phyloP scores from a whole-genome alignment of 2,888 invertebrate species.

The Sussaba pulchella region DNA sequence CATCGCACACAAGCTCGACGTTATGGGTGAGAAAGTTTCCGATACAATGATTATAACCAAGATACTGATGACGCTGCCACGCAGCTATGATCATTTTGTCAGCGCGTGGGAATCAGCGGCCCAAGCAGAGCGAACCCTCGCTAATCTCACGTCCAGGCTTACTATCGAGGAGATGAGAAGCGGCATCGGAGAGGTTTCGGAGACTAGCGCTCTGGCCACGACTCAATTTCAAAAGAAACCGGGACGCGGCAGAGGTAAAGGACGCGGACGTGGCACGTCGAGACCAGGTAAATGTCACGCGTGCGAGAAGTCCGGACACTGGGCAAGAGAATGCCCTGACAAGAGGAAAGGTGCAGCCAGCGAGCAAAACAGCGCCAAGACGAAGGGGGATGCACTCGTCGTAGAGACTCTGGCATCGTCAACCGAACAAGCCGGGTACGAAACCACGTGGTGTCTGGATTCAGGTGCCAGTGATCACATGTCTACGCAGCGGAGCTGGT shows the following conservation, averaged over 20 bases:
- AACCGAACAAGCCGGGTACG: background rate
- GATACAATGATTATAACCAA: constrained; percentile 33
- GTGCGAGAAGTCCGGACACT: constrained; percentile 63
- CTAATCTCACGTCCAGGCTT: constrained; percentile 31
- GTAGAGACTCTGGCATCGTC: constrained; percentile 44
- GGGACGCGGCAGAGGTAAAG: constrained; percentile 14
- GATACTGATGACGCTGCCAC: constrained; percentile 67
- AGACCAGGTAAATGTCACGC: constrained; percentile 49
- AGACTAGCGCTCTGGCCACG: constrained; percentile 15
- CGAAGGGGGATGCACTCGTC: constrained; percentile 58
- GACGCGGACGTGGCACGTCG: background rate
- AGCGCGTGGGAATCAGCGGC: constrained; percentile 62
- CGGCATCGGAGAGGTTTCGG: background rate
- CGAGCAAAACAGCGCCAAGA: constrained; percentile 25
- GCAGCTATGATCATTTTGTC: constrained; percentile 67
- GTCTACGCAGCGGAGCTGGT: constrained; percentile 61
- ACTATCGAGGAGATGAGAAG: constrained; percentile 28
- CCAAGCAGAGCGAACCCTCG: constrained; percentile 27
- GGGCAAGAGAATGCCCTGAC: constrained; percentile 38
- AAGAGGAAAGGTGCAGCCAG: background rate
- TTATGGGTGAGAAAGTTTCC: constrained; percentile 37
- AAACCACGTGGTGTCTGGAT: constrained; percentile 61
- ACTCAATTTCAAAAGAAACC: background rate
- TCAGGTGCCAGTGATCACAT: constrained; percentile 69
- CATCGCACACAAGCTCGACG: constrained; percentile 44